Conservation (phyloP, 2,797 vertebrate species). For the Hippopotamyrus pictus region DNA sequence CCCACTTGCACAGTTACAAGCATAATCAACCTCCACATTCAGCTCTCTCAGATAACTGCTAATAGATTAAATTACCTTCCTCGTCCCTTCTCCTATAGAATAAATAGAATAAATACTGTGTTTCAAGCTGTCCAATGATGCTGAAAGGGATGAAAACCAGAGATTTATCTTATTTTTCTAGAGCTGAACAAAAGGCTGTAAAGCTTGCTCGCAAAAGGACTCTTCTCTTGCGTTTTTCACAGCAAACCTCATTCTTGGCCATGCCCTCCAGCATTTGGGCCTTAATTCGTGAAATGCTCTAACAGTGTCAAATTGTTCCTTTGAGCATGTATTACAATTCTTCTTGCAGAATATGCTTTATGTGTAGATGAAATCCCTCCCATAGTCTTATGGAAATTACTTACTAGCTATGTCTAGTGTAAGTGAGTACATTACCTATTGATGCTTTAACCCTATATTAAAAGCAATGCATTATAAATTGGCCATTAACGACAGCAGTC, state of each 20-base stretch:
- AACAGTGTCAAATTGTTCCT: not conserved
- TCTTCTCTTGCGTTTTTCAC: not conserved
- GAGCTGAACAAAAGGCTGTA: not conserved
- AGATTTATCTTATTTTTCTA: not conserved
- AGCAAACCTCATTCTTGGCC: not conserved
- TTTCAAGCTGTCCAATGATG: not conserved
- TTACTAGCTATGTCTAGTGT: conserved; percentile 42
- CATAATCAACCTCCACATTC: not conserved
- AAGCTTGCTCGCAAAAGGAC: not conserved
- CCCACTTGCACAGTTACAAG: not conserved
- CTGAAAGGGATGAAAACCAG: not conserved
- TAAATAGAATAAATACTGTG: not conserved
- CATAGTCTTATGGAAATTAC: conserved; percentile 38
- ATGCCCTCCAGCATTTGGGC: not conserved
- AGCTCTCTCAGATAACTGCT: not conserved
- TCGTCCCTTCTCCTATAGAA: not conserved
- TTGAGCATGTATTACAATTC: not conserved
- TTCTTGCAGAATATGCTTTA: not conserved
- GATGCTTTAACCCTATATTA: not conserved
- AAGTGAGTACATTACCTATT: conserved; percentile 13
- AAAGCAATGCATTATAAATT: not conserved
- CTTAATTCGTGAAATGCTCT: not conserved
- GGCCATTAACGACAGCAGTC: not conserved
- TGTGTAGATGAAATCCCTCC: not conserved
- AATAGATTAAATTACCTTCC: not conserved